Base-by-base conservation (phyloP, 2,888 invertebrate genomes). In the Cryptus viduatorius region DNA sequence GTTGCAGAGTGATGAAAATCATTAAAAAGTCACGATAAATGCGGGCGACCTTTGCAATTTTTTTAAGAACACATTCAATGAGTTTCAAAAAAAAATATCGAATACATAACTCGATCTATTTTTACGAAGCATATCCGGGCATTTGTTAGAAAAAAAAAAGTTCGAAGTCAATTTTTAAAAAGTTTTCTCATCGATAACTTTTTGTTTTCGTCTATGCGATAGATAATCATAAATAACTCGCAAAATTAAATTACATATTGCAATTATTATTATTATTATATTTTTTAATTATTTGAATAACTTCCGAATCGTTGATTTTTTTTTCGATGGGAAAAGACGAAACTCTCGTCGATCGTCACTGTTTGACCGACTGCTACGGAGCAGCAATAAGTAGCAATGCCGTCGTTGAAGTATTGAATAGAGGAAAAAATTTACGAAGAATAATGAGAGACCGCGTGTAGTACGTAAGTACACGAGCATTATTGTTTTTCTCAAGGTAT, bases 401-500 rank as follows among this genome's bases (percentile, higher is more conserved):
- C 50, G 14, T 64, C 19, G 46, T 68, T 29, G 24, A 37, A 48
- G 61, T 14, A 19, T 71, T 29, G 59, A 24, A 19, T 61, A 61
- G n/a, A n/a, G 7, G 10, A 5, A 61, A 29, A 61, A n/a, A 14
- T 48, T 42, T 19, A 50, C 68, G 19, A 37, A 75, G 53, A 79
- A 83, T 79, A 76, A 79, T 83, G 71, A 79, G 83, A 75, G 53
- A 37, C 29, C 48, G 29, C 64, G 59, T 59, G 82, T 73, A 16
- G 61, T 24, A 71, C n/a, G 37, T 14, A 29, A 61, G 59, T 75
- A 75, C 75, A 75, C 83, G 83, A 83, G 79, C 83, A 83, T 79
- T 75, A 75, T 83, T 79, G 75, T 83, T 75, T 48, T 64, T 83
- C 69, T 79, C 75, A 76, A 73, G 83, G 79, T 72, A 73, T 29